These are phyloP conservation scores for Sympetrum striolatum DNA, from an alignment of 2,888 invertebrate species.

Conservation along the genomic window DNA sequence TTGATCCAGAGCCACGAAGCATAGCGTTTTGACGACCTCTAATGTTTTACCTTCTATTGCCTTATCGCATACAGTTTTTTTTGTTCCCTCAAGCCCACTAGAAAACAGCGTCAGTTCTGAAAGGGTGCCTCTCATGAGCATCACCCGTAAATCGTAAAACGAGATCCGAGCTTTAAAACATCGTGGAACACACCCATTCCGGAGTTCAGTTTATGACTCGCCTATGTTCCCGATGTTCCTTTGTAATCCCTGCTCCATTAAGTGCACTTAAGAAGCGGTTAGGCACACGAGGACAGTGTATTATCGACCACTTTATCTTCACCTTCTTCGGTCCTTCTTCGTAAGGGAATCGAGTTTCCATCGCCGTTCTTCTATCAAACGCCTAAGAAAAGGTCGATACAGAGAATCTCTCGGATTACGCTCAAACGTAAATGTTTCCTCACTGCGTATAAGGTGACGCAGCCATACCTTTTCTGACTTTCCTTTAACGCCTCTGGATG, in stretches of 20 bases:
- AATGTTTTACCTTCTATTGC: no score
- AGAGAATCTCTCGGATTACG: background rate
- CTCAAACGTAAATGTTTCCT: background rate
- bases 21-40: no score
- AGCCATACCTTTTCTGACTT: background rate
- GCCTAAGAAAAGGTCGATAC: background rate
- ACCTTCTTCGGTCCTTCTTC: background rate
- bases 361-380: background rate
- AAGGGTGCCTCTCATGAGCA: background rate
- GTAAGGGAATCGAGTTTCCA: slow-evolving; percentile 28
- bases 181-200: background rate
- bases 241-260: slow-evolving; percentile 32
- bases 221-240: slow-evolving; percentile 14
- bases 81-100: background rate
- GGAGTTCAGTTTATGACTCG: background rate
- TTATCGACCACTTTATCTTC: slow-evolving; percentile 30
- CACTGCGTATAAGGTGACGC: background rate
- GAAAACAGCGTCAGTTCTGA: background rate
- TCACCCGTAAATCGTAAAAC: background rate
- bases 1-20: no score
- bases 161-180: background rate
- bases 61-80: background rate
- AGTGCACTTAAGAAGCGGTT: slow-evolving; percentile 32
- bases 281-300: slow-evolving; percentile 21
- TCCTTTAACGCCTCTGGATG: background rate